Conservation (phyloP, 2,888 invertebrate species). For the Leptinotarsa peninsularis region DNA sequence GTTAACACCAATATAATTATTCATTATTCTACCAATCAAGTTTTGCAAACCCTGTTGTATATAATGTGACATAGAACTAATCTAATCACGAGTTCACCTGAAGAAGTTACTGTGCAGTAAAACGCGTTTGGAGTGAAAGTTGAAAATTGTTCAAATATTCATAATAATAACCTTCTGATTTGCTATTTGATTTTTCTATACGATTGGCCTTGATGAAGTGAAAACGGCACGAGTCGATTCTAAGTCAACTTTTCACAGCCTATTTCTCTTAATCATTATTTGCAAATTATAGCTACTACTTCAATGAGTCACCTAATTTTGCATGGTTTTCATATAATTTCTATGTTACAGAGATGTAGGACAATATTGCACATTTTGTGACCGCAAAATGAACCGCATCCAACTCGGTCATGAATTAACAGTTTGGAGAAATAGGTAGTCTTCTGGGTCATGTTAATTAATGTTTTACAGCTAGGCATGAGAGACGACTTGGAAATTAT, state of each 20-base stretch:
- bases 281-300: background rate
- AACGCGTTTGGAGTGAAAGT: no score
- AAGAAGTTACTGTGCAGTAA: no score
- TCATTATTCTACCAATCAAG: no score
- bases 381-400: slow-evolving; percentile 15
- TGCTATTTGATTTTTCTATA: no score
- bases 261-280: background rate
- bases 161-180: no score
- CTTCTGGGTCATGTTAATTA: slow-evolving; percentile 6
- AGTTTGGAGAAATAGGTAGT: background rate
- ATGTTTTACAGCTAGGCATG: background rate
- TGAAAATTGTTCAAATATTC: no score
- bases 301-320: slow-evolving; percentile 2
- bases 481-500: background rate
- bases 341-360: background rate
- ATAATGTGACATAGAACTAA: no score
- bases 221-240: background rate
- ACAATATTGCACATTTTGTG: slow-evolving; percentile 16
- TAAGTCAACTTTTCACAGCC: background rate
- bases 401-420: slow-evolving; percentile 14
- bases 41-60: no score
- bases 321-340: background rate
- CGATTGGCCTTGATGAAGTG: background rate
- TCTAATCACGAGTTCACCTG: no score
- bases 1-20: no score